Conservation (phyloP, 1,140 invertebrate species). For the Drosophila santomea region DNA sequence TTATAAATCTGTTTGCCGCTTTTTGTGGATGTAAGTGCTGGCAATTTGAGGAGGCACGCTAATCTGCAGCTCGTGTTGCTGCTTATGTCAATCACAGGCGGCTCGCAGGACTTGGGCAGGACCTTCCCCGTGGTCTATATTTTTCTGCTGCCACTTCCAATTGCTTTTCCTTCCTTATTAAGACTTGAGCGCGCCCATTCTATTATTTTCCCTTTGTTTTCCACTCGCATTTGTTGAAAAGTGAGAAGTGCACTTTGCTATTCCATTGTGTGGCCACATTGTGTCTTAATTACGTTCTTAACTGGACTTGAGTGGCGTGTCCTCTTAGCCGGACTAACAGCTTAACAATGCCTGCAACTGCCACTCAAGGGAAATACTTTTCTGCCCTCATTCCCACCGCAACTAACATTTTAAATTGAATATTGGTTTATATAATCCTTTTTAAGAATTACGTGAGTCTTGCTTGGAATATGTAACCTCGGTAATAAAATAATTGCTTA, state of each 20-base stretch:
- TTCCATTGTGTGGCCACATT: slow-evolving; percentile 65
- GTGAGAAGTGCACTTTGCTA: slow-evolving; percentile 66
- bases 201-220: slow-evolving; percentile 60
- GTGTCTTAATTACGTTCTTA: slow-evolving; percentile 76
- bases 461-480: neutral
- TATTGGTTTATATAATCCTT: neutral
- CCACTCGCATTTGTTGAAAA: slow-evolving; percentile 65
- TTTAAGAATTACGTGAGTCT: no score
- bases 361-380: slow-evolving; percentile 34
- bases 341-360: slow-evolving; percentile 51
- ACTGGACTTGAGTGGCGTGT: slow-evolving; percentile 62
- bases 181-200: slow-evolving; percentile 41
- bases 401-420: slow-evolving; percentile 19
- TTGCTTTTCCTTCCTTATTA: slow-evolving; percentile 44
- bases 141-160: slow-evolving; percentile 6
- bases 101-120: slow-evolving; percentile 14
- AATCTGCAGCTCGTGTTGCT: slow-evolving; percentile 60
- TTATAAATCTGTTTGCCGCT: slow-evolving; percentile 50
- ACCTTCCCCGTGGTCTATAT: slow-evolving; percentile 12
- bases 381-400: neutral
- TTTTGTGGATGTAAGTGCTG: slow-evolving; percentile 33
- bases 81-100: slow-evolving; percentile 51
- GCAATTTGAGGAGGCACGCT: slow-evolving; percentile 42
- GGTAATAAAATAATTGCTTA: neutral
- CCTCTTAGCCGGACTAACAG: slow-evolving; percentile 55